Percentiles rank a stretch among this genome's conserved stretches.
These are phyloP conservation scores for Daboia siamensis DNA, from an alignment of 2,113 vertebrate genomes.

Conservation along the genomic window DNA sequence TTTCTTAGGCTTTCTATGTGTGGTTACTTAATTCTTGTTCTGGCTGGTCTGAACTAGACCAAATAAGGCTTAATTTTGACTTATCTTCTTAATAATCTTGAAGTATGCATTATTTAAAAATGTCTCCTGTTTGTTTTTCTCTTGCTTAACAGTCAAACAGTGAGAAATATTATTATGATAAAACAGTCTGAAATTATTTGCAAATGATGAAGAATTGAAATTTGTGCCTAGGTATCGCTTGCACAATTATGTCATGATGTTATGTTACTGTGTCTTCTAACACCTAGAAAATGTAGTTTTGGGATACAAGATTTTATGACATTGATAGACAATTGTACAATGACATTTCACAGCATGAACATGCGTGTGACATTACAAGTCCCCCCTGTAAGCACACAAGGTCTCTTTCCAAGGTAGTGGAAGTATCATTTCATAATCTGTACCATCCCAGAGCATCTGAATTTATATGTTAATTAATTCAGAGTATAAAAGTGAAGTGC, in stretches of 20 bases:
- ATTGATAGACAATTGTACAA: background rate
- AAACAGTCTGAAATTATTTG: background rate
- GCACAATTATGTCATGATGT: background rate
- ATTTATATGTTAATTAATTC: slow-evolving; percentile 27
- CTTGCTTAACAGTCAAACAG: background rate
- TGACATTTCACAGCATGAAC: background rate
- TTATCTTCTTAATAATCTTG: background rate
- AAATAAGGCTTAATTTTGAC: background rate
- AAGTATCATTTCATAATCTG: slow-evolving; percentile 32
- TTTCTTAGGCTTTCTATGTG: background rate
- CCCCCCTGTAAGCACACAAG: background rate
- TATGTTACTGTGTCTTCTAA: background rate
- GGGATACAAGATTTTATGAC: background rate
- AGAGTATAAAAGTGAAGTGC: background rate
- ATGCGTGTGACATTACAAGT: background rate
- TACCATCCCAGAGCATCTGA: slow-evolving; percentile 28
- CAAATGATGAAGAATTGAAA: background rate
- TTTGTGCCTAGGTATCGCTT: background rate
- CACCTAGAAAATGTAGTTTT: background rate
- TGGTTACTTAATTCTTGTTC: background rate
- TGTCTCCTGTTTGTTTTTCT: background rate
- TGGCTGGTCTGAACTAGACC: background rate
- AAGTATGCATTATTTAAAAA: background rate
- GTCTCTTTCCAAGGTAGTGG: background rate
- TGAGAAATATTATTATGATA: background rate